Base-by-base conservation (phyloP, 2,888 invertebrate genomes). In the Cabera pusaria region DNA sequence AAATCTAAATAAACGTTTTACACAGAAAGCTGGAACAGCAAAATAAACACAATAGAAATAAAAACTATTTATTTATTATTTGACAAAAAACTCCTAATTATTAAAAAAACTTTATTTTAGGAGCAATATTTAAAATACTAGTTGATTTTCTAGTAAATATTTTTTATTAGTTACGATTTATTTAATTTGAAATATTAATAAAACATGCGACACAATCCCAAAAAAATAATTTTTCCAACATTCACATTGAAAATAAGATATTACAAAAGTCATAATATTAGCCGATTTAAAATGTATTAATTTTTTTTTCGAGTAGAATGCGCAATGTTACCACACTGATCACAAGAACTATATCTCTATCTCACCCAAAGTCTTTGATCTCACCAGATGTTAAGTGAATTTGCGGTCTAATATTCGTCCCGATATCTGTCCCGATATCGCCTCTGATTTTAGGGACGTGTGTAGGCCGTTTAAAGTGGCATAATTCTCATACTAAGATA, bases 1-100 rank as follows among this genome's bases (percentile, higher is more conserved):
- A 14, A 7, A 14, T 29, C 22, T 21, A 22, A 9, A 29, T 28
- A 14, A 38, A 44, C 29, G 39, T 40, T 33, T 35, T 31, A 28
- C 50, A 50, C 44, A 38, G 31, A 50, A 53, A 53, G 50, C 50
- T 31, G 38, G 38, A 46, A 33, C 44, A 9, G 53, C 53, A 53
- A 53, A 50, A 37, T 42, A 53, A 50, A 48, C 25, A 44, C 40
- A 48, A 52, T 29, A 3, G n/a, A 37, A 49, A 44, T 33, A 11
- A 40, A 33, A 36, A 34, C 32, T 19, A 22, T 11, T 29, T 26
- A 23, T 6, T 6, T 6, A 6, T 20, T 6, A 21, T 11, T 8
- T 8, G 7, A 31, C 14, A 25, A 21, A 34, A 17, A 21, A 1
- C n/a, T 26, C 11, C n/a, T 16, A 14, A 31, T 29, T 6, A 1